Percentiles rank a stretch among this genome's conserved stretches.
Conservation (phyloP, 2,888 invertebrate species). For the Volucella inflata region DNA sequence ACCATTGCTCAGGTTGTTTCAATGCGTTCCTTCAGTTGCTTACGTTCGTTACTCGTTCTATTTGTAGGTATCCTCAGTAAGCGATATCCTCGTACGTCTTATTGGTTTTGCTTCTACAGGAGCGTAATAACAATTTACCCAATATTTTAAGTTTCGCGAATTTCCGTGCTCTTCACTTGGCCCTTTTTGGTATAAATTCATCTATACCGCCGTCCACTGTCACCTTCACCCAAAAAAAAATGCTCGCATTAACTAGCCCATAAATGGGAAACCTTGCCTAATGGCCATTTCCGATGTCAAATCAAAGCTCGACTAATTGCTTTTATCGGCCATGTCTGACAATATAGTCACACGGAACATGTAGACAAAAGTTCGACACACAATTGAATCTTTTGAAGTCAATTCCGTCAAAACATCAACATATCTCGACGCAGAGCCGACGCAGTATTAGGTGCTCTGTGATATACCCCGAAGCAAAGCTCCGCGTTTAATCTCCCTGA, state of each 20-base stretch:
- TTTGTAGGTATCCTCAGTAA: too few species aligned
- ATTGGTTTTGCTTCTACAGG: too few species aligned
- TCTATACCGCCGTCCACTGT: neutral
- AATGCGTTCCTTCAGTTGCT: too few species aligned
- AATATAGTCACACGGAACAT: slow-evolving; percentile 13
- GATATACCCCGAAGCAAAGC: slow-evolving; percentile 61
- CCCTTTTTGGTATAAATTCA: too few species aligned
- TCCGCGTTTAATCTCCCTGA: slow-evolving; percentile 64
- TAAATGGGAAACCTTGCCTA: slow-evolving; percentile 40
- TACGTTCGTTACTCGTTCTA: too few species aligned
- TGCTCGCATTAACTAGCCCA: slow-evolving; percentile 49
- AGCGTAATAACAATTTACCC: too few species aligned
- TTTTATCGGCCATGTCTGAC: slow-evolving; percentile 64
- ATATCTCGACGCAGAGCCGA: slow-evolving; percentile 3
- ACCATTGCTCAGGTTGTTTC: too few species aligned
- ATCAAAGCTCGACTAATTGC: slow-evolving; percentile 62
- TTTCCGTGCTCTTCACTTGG: too few species aligned
- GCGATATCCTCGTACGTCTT: too few species aligned
- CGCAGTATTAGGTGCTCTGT: slow-evolving; percentile 34
- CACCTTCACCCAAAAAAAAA: neutral
- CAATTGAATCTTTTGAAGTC: slow-evolving; percentile 65
- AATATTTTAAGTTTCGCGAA: too few species aligned
- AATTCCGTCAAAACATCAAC: slow-evolving; percentile 64
- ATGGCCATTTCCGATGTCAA: slow-evolving; percentile 45
- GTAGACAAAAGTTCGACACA: slow-evolving; percentile 18